Base-by-base conservation (phyloP, 2,888 invertebrate genomes). In the Cheilosia vernalis region DNA sequence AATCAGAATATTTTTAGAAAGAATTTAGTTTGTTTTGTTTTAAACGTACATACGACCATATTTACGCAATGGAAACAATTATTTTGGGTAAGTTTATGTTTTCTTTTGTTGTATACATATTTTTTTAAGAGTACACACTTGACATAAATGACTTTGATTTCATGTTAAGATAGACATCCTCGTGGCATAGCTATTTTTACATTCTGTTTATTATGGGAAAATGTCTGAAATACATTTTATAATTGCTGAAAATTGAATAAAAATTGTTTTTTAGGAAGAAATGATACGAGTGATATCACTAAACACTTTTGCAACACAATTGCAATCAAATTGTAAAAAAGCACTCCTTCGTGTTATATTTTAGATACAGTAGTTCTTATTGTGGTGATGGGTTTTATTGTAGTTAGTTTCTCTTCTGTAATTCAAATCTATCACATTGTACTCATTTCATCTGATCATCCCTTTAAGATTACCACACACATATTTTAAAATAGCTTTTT, bases 401-500 rank as follows among this genome's bases (percentile, higher is more conserved):
- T 80, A 78, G 78, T 17, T 40, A 64, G 64, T 51, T 19, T 64
- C 33, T 64, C 53, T 66, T 49, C 40, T 10, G 49, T 64, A 51
- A 30, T 42, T 66, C 10, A 63, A 47, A 55, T 53, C 15, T 64
- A 30, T 66, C 51, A 63, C 66, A 69, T 58, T 47, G 30, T 24
- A 58, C 33, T 77, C 60, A 78, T 85, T 72, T 72, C 61, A 67
- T 67, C 15, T 56, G 58, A 61, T 74, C 74, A 69, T 66, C 33
- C 72, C 40, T 78, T 63, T 63, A 67, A 60, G 37, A 72, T 61
- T 78, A 83, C 77, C 40, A 61, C 60, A 78, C 42, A 70, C 27
- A 27, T 70, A 78, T 77, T 44, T 67, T 58, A 17, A 55, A 72
- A 53, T 55, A 80, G 85, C 85, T 81, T 85, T 53, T 77, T 85